A percentile compares a stretch with the other conserved stretches of the same genome.
Conservation (phyloP, 2,888 invertebrate genomes). For the Cataglyphis rosenhaueri region DNA sequence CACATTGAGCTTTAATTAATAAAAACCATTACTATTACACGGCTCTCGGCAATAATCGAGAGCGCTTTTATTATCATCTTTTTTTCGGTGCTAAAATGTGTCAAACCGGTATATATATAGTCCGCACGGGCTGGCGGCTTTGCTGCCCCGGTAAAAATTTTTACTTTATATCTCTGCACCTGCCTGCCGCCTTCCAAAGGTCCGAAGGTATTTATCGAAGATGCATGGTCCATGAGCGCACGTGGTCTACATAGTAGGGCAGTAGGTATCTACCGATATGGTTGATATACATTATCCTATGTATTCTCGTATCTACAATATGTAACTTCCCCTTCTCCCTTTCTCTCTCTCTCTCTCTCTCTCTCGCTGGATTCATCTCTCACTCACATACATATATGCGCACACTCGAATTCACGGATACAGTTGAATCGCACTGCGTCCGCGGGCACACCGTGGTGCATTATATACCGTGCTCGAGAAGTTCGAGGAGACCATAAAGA, state of each 20-base stretch:
- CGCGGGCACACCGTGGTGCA: conserved; percentile 45
- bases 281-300: conserved; percentile 67
- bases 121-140: conserved; percentile 41
- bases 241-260: conserved; percentile 66
- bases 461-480: conserved; percentile 73
- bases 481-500: conserved; percentile 77
- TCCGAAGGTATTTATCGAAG: conserved; percentile 72
- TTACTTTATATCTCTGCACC: conserved; percentile 60
- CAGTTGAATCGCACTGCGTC: conserved; percentile 25
- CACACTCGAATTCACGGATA: conserved; percentile 26
- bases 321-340: conserved; percentile 41
- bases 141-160: conserved; percentile 64
- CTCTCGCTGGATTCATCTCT: background rate
- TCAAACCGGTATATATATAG: conserved; percentile 30
- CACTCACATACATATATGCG: conserved; percentile 4
- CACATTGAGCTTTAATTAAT: conserved; percentile 46
- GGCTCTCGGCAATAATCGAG: conserved; percentile 51
- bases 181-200: conserved; percentile 30
- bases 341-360: background rate
- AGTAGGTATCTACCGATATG: conserved; percentile 61
- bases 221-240: conserved; percentile 69
- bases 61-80: conserved; percentile 13
- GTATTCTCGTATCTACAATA: conserved; percentile 63
- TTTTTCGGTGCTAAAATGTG: conserved; percentile 26
- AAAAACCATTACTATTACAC: conserved; percentile 23